Evolutionary conservation across 2,113 vertebrate genomes (phyloP), one percentile per base, ranked within the genome.

Genomic region (Sigmodon hispidus): DNA sequence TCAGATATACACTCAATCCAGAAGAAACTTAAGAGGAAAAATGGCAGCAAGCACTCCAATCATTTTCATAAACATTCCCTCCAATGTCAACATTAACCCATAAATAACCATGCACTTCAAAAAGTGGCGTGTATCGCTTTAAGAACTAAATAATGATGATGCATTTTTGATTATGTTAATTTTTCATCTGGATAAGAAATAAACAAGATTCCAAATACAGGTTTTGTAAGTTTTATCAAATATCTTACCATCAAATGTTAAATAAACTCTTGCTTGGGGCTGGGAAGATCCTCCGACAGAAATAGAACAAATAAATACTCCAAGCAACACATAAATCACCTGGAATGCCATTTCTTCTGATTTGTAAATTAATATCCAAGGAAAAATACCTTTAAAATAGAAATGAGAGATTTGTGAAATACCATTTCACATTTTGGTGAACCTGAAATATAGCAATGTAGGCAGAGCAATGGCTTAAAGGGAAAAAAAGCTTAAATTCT

Each of bases 231-330:
- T 76, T 97, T 97, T 26, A 96, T 98, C 94, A 97, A 95, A 11
- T 98, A 93, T 98, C 98, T 99, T 98, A 99, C 98, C 99, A 97
- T 97, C 98, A 96, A 99, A 99, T 80, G 98, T 98, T 97, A 99
- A 95, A 95, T 98, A 98, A 87, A 99, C 98, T 94, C 99, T 98
- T 93, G 99, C 98, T 98, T 98, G 99, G 81, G 98, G 98, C 98
- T 98, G 98, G 59, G 97, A 96, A 87, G 98, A 98, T 98, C 98
- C 99, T 97, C 97, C 97, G 55, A 97, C 98, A 95, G 87, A 95
- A 95, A 94, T 50, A 81, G 97, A 98, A 95, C 96, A 99, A 96
- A 98, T 95, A 98, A 98, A 98, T 96, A 98, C 91, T 94, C 98
- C 98, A 94, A 98, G 94, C 97, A 98, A 97, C 94, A 97, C 0